Evolutionary conservation across 2,113 vertebrate genomes (phyloP).

Genomic region (Ellobius talpinus): DNA sequence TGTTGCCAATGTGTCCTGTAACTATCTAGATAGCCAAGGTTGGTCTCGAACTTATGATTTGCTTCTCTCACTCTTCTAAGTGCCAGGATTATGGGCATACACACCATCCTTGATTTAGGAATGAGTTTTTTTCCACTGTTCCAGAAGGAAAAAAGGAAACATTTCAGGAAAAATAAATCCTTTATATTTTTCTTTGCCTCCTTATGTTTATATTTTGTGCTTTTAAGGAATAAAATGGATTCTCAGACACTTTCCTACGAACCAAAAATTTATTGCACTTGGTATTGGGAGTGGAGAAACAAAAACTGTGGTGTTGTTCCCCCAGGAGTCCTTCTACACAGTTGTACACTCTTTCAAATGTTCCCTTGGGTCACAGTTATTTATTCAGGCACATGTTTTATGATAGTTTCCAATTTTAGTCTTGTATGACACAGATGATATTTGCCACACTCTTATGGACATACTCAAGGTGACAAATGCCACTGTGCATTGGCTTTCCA

Average conservation of each 20-base stretch:
- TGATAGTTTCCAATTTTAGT: neutral
- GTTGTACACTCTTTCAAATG: neutral
- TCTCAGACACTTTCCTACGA: neutral
- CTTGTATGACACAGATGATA: neutral
- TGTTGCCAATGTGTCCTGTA: neutral
- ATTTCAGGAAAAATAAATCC: neutral
- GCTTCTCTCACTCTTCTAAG: neutral
- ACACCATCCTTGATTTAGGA: neutral
- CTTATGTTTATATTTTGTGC: neutral
- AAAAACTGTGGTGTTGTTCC: neutral
- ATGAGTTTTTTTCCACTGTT: neutral
- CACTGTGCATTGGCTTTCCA: neutral
- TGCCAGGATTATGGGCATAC: neutral
- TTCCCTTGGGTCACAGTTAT: neutral
- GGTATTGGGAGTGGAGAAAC: neutral
- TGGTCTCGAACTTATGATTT: neutral
- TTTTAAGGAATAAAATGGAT: neutral
- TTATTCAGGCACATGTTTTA: neutral
- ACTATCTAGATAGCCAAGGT: neutral
- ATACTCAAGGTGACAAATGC: neutral
- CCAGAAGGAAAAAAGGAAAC: neutral
- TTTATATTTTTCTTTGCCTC: conserved; percentile 3
- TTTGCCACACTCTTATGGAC: neutral
- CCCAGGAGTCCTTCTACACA: neutral
- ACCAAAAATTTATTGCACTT: neutral